phyloP scores from a whole-genome alignment of 2,888 invertebrate species.

The Argyresthia albistria region DNA sequence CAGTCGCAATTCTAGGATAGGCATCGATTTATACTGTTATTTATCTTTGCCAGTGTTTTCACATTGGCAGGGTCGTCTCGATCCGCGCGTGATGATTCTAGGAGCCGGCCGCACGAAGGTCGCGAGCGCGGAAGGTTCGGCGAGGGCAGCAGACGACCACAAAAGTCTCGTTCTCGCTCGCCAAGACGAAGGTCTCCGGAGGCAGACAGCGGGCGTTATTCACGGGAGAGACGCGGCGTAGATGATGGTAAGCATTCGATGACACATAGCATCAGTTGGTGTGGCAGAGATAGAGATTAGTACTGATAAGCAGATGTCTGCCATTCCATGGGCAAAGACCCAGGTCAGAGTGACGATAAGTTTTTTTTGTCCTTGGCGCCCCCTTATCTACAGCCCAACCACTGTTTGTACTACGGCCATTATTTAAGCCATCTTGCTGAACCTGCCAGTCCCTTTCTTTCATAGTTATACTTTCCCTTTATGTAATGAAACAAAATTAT shows the following conservation, averaged over 20 bases:
- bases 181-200: slow-evolving; percentile 28
- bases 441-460: no score
- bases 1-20: neutral
- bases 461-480: no score
- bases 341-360: no score
- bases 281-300: no score
- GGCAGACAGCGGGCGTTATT: slow-evolving; percentile 16
- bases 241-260: slow-evolving; percentile 18
- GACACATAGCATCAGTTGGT: neutral
- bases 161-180: slow-evolving; percentile 21
- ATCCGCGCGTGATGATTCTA: slow-evolving; percentile 71
- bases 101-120: slow-evolving; percentile 30
- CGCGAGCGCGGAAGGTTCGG: slow-evolving; percentile 19
- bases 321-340: no score
- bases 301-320: no score
- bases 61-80: slow-evolving; percentile 80
- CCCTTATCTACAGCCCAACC: no score
- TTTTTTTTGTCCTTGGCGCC: no score
- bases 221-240: slow-evolving; percentile 17
- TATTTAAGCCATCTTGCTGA: no score
- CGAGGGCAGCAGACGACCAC: slow-evolving; percentile 22
- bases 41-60: slow-evolving; percentile 83
- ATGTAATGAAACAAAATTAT: neutral
- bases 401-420: no score
- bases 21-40: slow-evolving; percentile 41